Base-by-base conservation (phyloP, 2,888 invertebrate genomes). In the Cotesia congregata region DNA sequence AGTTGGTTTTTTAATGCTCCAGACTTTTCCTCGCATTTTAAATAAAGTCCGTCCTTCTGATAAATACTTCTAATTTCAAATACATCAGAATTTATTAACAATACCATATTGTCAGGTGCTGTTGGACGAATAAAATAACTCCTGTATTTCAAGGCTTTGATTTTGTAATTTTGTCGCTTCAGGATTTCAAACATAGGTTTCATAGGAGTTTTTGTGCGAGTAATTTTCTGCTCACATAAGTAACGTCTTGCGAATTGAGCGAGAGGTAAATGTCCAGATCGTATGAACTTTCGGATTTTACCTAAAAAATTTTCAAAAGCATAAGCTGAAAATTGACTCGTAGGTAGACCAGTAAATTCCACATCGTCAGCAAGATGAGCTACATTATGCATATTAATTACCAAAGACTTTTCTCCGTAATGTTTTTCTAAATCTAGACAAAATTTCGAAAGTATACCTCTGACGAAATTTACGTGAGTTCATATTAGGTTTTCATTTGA, bases 401-500 rank as follows among this genome's bases (percentile, higher is more conserved):
- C 62, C 62, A 17, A 62, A n/a, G 62, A n/a, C 6, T 50, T 50
- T 9, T 50, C 17, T 62, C 15, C 62, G 5, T 62, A 62, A n/a
- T 62, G n/a, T 17, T 6, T 62, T 62, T 62, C 62, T 17, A 17
- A 15, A 3, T 62, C 15, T 62, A 62, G n/a, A 62, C 62, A 62
- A 62, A 62, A 62, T 17, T 62, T 62, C 6, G 62, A 62, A n/a
- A 62, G 62, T 62, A 62, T 17, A n/a, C 62, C 62, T 62, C 62
- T 3, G n/a, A 17, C 17, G n/a, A 62, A 62, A 17, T 62, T 62
- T 6, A 62, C 9, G n/a, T 59, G 59, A 62, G 7, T 62, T 62
- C 4, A 1, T 5, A 62, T 62, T 6, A 62, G n/a, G n/a, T 62
- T 6, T n/a, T 17, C 62, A 62, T 17, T 1, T 1, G 62, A 15